A percentile compares a stretch with the other conserved stretches of the same genome.
Evolutionary conservation across 2,113 vertebrate species (phyloP).

Genomic region (Cryptotis parvus): DNA sequence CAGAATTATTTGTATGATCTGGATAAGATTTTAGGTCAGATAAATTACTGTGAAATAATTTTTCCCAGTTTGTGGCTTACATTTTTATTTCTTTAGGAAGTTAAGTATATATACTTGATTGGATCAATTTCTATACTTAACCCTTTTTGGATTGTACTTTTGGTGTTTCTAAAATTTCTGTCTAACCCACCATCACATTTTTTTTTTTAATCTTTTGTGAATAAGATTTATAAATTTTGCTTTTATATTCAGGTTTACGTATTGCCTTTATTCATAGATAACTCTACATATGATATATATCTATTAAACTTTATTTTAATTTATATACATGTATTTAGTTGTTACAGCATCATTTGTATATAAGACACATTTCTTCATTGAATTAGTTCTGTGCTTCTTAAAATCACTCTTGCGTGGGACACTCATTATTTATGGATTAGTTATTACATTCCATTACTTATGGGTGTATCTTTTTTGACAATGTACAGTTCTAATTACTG

Average conservation of each 20-base stretch:
- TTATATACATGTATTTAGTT: too few species aligned
- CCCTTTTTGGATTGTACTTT: background rate
- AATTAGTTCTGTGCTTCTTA: background rate
- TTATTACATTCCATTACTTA: background rate
- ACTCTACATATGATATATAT: too few species aligned
- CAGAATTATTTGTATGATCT: too few species aligned
- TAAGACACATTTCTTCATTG: conserved; percentile 5
- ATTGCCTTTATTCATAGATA: background rate
- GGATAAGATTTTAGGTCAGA: too few species aligned
- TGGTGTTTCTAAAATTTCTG: too few species aligned
- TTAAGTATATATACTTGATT: conserved; percentile 21
- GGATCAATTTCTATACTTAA: background rate
- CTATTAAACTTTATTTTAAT: too few species aligned
- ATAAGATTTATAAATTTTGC: background rate
- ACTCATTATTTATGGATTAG: background rate
- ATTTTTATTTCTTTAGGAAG: background rate
- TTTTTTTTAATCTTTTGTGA: too few species aligned
- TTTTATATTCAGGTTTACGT: background rate
- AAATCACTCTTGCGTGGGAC: background rate
- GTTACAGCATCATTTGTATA: background rate
- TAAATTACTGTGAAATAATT: too few species aligned
- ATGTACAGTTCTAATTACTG: background rate
- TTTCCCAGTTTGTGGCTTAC: background rate
- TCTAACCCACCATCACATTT: background rate
- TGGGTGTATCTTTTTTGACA: background rate